Conservation (phyloP, 2,888 invertebrate genomes). For the Hetaerina titia region DNA sequence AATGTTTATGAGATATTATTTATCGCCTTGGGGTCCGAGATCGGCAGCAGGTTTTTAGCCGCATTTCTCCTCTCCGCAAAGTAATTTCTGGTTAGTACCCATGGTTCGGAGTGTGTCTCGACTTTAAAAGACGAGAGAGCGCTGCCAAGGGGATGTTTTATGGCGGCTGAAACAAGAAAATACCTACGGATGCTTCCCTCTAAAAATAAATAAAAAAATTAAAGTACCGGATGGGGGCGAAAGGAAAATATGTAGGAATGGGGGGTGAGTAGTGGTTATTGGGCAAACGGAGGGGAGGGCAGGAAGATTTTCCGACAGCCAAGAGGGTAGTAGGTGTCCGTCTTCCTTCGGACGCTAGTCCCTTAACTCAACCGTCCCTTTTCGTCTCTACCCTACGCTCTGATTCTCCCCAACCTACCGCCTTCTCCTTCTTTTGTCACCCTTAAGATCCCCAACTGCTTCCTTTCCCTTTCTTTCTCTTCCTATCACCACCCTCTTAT, state of each 20-base stretch:
- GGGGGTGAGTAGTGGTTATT: not conserved
- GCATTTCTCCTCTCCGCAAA: too few relatives aligned
- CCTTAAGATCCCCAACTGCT: not conserved
- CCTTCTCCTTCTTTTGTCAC: not conserved
- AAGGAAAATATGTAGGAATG: not conserved
- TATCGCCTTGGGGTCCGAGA: too few relatives aligned
- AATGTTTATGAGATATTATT: too few relatives aligned
- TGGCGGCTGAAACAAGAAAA: not conserved
- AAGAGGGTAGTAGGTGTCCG: not conserved
- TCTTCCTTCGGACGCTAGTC: not conserved
- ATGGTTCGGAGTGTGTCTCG: too few relatives aligned
- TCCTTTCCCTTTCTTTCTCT: not conserved
- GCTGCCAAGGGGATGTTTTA: not conserved
- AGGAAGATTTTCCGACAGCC: not conserved
- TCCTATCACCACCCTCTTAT: not conserved
- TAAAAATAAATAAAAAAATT: not conserved
- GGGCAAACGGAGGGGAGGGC: not conserved
- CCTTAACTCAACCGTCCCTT: not conserved
- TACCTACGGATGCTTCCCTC: not conserved
- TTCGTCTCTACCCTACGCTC: not conserved
- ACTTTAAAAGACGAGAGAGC: not conserved
- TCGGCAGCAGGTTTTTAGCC: too few relatives aligned
- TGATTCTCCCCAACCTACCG: not conserved
- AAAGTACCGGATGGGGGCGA: not conserved
- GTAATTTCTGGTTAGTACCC: too few relatives aligned